Conservation (phyloP, 1,140 invertebrate genomes). For the Drosophila punjabiensis region DNA sequence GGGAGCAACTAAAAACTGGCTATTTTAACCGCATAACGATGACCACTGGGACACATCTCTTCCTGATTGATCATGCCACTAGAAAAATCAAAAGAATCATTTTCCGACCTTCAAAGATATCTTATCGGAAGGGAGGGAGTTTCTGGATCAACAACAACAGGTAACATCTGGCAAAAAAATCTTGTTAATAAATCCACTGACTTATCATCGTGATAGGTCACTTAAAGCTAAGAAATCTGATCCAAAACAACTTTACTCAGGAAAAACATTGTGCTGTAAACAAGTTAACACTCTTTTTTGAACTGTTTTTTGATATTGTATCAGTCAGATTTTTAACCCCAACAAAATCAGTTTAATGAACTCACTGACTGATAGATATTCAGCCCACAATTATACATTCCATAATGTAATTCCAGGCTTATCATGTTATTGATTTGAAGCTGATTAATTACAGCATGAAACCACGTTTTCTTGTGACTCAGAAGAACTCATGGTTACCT, state of each 20-base stretch:
- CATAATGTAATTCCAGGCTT: slow-evolving; percentile 22
- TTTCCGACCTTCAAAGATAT: neutral
- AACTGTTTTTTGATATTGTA: neutral
- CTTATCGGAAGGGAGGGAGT: neutral
- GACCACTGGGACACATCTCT: slow-evolving; percentile 22
- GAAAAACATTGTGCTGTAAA: neutral
- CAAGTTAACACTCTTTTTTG: neutral
- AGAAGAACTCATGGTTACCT: slow-evolving; percentile 1
- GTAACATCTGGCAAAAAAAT: neutral
- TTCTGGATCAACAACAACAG: neutral
- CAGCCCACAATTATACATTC: neutral
- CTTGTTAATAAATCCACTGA: neutral
- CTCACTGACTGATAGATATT: neutral
- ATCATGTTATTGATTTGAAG: slow-evolving; percentile 28
- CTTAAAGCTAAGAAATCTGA: neutral
- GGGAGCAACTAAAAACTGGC: neutral
- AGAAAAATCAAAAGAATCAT: neutral
- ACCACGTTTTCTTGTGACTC: slow-evolving; percentile 29
- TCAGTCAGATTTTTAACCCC: neutral
- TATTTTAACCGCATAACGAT: slow-evolving; percentile 39
- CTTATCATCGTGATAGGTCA: neutral
- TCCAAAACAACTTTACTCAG: neutral
- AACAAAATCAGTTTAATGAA: slow-evolving; percentile 40
- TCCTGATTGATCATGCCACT: neutral
- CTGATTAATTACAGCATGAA: slow-evolving; percentile 30